Evolutionary conservation across 2,797 vertebrate species (phyloP), one percentile per base, ranked within the genome.

Genomic region (Gymnocypris eckloni): DNA sequence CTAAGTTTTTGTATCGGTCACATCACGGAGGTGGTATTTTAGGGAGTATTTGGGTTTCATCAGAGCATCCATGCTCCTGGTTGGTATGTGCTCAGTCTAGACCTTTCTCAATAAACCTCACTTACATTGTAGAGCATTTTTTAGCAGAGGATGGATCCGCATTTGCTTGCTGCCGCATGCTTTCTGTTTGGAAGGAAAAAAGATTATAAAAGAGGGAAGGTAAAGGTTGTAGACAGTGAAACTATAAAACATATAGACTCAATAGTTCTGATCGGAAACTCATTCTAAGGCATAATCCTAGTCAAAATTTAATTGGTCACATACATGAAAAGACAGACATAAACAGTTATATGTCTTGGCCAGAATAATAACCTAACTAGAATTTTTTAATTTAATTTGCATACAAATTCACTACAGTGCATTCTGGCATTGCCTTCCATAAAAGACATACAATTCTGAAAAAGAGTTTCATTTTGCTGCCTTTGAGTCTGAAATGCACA

Each of bases 161-260:
- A 0, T 97, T 97, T 0, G 95, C 96, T 90, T 97, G 96, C 91
- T 96, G 97, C 79, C 97, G 93, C 91, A 97, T 94, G 64, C 91
- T 96, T 91, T 98, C 98, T 98, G 95, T 73, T 89, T 91, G 88
- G 82, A 89, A 80, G 11, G 37, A 87, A 90, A 91, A 77, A 67
- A 77, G n/a, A 50, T n/a, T 54, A 33, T 22, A 25, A 41, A 41
- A 18, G 28, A 75, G 12, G 2, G 6, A 64, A 18, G 3, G 28
- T 64, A 39, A 10, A 66, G 9, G 15, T 7, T 79, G 39, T 45
- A 48, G 52, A 22, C 39, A 33, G 7, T 33, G 11, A 45, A 71
- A 22, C 10, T 45, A 20, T 4, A 61, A n/a, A 33, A 75, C 2
- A 25, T 6, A 43, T 25, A 25, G 6, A 18, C 45, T 33, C 43